A percentile compares a stretch with the other conserved stretches of the same genome.
Conservation (phyloP, 2,797 vertebrate species). For the Sphenodon punctatus region DNA sequence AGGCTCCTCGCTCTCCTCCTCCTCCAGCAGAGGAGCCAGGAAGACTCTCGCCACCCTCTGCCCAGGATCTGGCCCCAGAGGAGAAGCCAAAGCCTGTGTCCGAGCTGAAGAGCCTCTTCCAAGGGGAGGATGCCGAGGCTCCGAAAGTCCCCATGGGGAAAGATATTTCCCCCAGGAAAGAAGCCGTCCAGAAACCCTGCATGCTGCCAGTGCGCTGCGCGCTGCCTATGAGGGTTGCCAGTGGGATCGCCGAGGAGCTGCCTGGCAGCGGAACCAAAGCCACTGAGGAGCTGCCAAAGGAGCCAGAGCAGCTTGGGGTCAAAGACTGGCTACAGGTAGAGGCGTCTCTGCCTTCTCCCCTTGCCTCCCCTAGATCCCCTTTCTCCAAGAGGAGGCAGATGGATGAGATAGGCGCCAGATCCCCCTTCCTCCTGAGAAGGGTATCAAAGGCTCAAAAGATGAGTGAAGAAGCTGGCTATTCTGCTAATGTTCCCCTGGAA, state of each 20-base stretch:
- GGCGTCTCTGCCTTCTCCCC: neutral
- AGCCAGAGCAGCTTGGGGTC: constrained; percentile 25
- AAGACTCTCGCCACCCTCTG: neutral
- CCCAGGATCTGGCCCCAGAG: no score
- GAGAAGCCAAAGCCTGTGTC: constrained; percentile 4
- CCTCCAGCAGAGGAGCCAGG: neutral
- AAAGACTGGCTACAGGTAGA: constrained; percentile 20
- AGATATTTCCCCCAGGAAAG: neutral
- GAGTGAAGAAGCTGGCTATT: constrained; percentile 70
- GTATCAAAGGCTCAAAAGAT: constrained; percentile 67
- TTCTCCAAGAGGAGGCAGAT: constrained; percentile 49
- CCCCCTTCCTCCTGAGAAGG: constrained; percentile 74
- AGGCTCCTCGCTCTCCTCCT: neutral
- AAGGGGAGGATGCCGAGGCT: neutral
- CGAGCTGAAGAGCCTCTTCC: constrained; percentile 47
- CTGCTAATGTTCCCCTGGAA: constrained; percentile 78
- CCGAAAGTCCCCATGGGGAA: neutral
- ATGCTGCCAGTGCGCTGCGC: constrained; percentile 78
- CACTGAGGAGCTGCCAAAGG: constrained; percentile 60
- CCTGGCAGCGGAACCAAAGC: no score
- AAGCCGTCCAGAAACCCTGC: constrained; percentile 74
- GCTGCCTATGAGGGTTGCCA: constrained; percentile 1
- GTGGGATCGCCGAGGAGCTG: no score
- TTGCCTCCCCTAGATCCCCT: neutral
- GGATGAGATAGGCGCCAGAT: constrained; percentile 51